Conservation (phyloP, 2,888 invertebrate species). For the Oscheius sp. region DNA sequence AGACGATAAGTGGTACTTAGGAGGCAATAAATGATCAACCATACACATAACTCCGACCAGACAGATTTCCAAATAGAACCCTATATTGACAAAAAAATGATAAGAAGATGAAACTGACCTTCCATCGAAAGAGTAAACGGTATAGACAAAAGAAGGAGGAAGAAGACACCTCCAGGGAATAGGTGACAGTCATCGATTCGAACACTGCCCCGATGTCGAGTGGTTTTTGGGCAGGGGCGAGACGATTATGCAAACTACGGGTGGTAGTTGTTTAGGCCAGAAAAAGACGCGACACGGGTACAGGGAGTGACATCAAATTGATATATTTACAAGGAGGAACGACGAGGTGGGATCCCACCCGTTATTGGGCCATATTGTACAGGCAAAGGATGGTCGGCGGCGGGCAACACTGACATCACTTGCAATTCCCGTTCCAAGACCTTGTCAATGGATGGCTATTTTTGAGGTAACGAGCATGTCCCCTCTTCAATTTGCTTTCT, state of each 20-base stretch:
- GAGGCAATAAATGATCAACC: slow-evolving; percentile 58
- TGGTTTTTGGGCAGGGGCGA: neutral
- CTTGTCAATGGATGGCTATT: no score
- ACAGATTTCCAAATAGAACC: slow-evolving; percentile 63
- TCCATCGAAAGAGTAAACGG: slow-evolving; percentile 67
- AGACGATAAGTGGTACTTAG: slow-evolving; percentile 56
- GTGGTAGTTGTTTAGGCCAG: neutral
- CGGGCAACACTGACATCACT: neutral
- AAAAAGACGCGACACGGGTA: neutral
- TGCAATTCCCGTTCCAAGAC: no score
- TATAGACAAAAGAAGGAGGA: slow-evolving; percentile 68
- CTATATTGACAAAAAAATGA: slow-evolving; percentile 21
- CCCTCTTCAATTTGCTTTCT: no score
- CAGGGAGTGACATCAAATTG: neutral
- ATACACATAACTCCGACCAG: slow-evolving; percentile 62
- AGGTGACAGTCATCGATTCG: slow-evolving; percentile 67
- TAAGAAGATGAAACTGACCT: slow-evolving; percentile 39
- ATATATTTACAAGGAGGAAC: no score
- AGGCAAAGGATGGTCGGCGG: neutral
- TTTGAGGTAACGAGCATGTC: no score
- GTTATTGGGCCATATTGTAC: neutral
- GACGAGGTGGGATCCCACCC: neutral
- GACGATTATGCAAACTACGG: slow-evolving; percentile 25
- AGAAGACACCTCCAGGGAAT: slow-evolving; percentile 70
- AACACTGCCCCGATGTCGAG: no score